phyloP scores from a whole-genome alignment of 2,113 vertebrate genomes.

The Ariopsis seemanni region DNA sequence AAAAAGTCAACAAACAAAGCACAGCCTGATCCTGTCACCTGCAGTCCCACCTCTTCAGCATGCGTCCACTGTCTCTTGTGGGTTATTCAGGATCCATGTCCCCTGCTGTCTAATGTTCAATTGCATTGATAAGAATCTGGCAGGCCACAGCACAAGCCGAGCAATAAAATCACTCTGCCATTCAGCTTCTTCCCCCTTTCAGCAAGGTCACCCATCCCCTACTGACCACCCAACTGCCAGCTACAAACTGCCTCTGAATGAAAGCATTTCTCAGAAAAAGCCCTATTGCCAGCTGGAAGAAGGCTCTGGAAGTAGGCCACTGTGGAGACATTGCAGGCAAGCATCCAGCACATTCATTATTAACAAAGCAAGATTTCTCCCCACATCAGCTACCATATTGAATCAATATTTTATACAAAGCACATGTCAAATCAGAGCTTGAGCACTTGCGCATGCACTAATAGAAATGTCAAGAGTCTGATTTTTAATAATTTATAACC shows the following conservation, averaged over 20 bases:
- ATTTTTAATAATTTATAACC: slow-evolving; percentile 36
- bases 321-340: slow-evolving; percentile 39
- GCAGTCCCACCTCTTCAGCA: slow-evolving; percentile 50
- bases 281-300: slow-evolving; percentile 47
- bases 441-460: background rate
- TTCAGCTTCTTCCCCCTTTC: slow-evolving; percentile 38
- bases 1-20: slow-evolving; percentile 57
- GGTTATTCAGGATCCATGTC: slow-evolving; percentile 60
- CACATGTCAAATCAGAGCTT: slow-evolving; percentile 33
- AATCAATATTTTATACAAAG: slow-evolving; percentile 44
- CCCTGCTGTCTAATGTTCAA: slow-evolving; percentile 57
- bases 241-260: slow-evolving; percentile 51
- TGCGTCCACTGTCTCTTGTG: slow-evolving; percentile 44
- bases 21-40: slow-evolving; percentile 59
- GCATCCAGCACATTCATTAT: slow-evolving; percentile 56
- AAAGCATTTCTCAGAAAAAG: slow-evolving; percentile 45
- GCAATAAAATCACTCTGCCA: slow-evolving; percentile 51
- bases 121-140: slow-evolving; percentile 70
- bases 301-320: slow-evolving; percentile 41
- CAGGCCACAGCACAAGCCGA: slow-evolving; percentile 61
- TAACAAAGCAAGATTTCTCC: slow-evolving; percentile 63
- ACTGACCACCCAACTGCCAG: slow-evolving; percentile 51
- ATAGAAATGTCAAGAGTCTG: slow-evolving; percentile 33
- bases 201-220: slow-evolving; percentile 58
- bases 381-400: slow-evolving; percentile 32